phyloP scores from a whole-genome alignment of 1,140 invertebrate genomes.

The Sminthurinus signatus region DNA sequence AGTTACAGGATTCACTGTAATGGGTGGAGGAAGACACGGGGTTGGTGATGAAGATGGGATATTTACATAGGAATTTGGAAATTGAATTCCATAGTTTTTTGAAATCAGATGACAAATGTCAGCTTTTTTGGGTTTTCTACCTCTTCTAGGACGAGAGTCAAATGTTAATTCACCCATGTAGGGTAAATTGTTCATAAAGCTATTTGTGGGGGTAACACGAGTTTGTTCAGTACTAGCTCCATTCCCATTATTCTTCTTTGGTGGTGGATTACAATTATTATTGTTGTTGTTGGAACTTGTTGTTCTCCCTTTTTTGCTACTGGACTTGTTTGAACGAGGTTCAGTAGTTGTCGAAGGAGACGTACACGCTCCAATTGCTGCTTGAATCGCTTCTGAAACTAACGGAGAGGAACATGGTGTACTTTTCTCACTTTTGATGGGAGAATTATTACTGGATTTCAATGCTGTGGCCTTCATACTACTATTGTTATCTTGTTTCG shows the following conservation, averaged over 20 bases:
- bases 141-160: conserved; percentile 71
- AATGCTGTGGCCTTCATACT: too few species aligned
- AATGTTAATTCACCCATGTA: conserved; percentile 86
- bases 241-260: background rate
- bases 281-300: too few species aligned
- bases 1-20: background rate
- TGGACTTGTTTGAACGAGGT: too few species aligned
- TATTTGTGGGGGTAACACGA: too few species aligned
- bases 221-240: background rate
- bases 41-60: conserved; percentile 15
- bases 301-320: too few species aligned
- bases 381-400: too few species aligned
- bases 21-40: background rate
- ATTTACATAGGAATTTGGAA: conserved; percentile 32
- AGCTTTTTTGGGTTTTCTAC: conserved; percentile 79
- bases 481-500: too few species aligned
- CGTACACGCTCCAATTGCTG: too few species aligned
- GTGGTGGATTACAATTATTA: background rate
- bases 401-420: too few species aligned
- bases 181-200: conserved; percentile 55
- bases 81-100: conserved; percentile 69
- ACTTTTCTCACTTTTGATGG: too few species aligned
- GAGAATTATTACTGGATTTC: too few species aligned
- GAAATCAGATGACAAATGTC: conserved; percentile 86
- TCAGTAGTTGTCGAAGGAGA: too few species aligned